These are phyloP conservation scores for Drosophila longiperda DNA, from an alignment of 2,888 invertebrate species.

Conservation along the genomic window DNA sequence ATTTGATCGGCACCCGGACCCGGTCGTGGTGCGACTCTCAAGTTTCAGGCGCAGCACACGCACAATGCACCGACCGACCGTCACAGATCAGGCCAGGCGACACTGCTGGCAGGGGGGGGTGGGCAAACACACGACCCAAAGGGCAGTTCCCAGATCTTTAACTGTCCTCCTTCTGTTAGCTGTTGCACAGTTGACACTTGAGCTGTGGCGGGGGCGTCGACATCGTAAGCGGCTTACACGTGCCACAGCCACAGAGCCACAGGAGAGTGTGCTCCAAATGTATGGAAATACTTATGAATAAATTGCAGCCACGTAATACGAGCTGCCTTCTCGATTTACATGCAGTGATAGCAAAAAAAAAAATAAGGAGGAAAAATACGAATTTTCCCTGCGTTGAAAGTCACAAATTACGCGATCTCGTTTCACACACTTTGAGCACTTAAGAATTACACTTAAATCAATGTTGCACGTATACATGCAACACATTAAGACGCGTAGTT, in stretches of 20 bases:
- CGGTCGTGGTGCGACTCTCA: conserved; percentile 41
- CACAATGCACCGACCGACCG: conserved; percentile 23
- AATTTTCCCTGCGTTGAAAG: conserved; percentile 59
- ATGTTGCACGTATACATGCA: conserved; percentile 14
- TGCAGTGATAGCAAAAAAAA: conserved; percentile 23
- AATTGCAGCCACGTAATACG: conserved; percentile 48
- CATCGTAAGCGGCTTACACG: conserved; percentile 68
- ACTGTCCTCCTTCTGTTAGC: conserved; percentile 27
- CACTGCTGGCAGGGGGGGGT: conserved; percentile 3
- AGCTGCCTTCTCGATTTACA: conserved; percentile 58
- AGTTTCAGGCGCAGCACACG: conserved; percentile 56
- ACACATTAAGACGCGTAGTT: background rate
- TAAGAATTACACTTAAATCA: conserved; percentile 22
- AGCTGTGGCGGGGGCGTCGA: conserved; percentile 49
- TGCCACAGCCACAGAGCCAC: conserved; percentile 35
- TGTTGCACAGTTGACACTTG: conserved; percentile 56
- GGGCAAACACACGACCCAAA: conserved; percentile 1
- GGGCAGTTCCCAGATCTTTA: conserved; percentile 39
- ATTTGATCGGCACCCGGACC: conserved; percentile 51
- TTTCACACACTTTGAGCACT: conserved; percentile 29
- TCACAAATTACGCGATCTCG: conserved; percentile 58
- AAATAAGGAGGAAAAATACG: background rate
- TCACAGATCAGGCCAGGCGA: conserved; percentile 39
- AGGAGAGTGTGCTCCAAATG: conserved; percentile 8
- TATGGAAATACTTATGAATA: conserved; percentile 30